These are phyloP conservation scores for Xiphias gladius DNA, from an alignment of 2,113 vertebrate species.

Conservation along the genomic window DNA sequence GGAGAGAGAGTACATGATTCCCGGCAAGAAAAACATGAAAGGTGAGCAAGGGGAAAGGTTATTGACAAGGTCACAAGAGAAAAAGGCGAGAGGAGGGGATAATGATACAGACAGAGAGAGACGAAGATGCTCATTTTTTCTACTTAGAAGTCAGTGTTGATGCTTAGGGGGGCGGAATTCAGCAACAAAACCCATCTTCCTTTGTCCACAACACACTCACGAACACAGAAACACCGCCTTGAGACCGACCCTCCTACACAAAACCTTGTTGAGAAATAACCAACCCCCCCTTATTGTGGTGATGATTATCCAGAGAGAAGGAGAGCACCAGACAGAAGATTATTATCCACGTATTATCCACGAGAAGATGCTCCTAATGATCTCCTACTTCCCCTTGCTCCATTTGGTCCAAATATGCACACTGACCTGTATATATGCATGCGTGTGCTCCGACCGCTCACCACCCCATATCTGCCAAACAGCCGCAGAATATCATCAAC, in stretches of 20 bases:
- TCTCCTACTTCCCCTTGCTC: slow-evolving; percentile 40
- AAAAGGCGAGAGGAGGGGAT: neutral
- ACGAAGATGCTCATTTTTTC: slow-evolving; percentile 11
- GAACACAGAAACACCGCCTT: neutral
- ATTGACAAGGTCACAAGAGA: slow-evolving; percentile 63
- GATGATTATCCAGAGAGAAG: slow-evolving; percentile 37
- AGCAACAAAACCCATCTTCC: slow-evolving; percentile 17
- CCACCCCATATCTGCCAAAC: slow-evolving; percentile 40
- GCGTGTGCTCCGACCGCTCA: slow-evolving; percentile 2
- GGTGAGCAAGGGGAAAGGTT: slow-evolving; percentile 37
- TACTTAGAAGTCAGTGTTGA: slow-evolving; percentile 10
- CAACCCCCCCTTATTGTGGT: neutral
- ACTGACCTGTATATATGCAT: slow-evolving; percentile 36
- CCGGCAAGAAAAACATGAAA: slow-evolving; percentile 37
- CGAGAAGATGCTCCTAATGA: slow-evolving; percentile 33
- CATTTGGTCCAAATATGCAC: slow-evolving; percentile 54
- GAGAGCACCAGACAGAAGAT: slow-evolving; percentile 16
- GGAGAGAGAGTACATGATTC: slow-evolving; percentile 4
- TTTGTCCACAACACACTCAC: neutral
- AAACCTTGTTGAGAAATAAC: slow-evolving; percentile 15
- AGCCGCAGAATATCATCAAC: slow-evolving; percentile 15
- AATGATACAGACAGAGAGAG: slow-evolving; percentile 11
- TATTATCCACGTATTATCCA: neutral
- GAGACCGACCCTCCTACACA: slow-evolving; percentile 37
- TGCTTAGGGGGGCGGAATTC: neutral